phyloP scores from a whole-genome alignment of 2,888 invertebrate genomes.

The Trachelus stipa region DNA sequence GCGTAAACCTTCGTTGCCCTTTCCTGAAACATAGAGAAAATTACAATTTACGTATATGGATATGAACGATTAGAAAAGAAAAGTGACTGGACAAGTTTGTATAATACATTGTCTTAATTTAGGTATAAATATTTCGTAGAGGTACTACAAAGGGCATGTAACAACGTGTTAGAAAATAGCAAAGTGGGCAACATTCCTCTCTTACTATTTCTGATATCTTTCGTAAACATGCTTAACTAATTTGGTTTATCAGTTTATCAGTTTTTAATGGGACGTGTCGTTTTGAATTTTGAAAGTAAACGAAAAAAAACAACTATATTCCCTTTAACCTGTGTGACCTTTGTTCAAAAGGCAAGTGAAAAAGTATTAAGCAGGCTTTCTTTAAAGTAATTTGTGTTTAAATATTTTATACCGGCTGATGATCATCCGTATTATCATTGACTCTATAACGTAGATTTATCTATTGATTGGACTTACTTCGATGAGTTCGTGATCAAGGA shows the following conservation, averaged over 20 bases:
- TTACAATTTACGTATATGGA: not conserved
- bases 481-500: slow-evolving; percentile 58
- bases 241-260: not conserved
- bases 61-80: slow-evolving; percentile 20
- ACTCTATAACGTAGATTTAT: not conserved
- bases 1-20: slow-evolving; percentile 60
- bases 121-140: not conserved
- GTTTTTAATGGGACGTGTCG: not conserved
- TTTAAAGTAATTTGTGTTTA: not conserved
- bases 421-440: not conserved
- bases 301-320: not conserved
- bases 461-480: slow-evolving; percentile 49
- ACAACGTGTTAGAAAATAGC: not conserved
- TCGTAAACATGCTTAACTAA: not conserved
- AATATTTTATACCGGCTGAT: not conserved
- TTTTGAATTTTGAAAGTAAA: not conserved
- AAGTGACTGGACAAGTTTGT: slow-evolving; percentile 8
- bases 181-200: not conserved
- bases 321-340: not conserved
- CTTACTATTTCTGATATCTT: not conserved
- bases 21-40: slow-evolving; percentile 49
- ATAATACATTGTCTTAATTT: not conserved
- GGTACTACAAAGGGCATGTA: slow-evolving; percentile 1
- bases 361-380: not conserved
- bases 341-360: not conserved